A percentile compares a stretch with the other conserved stretches of the same genome.
These are phyloP conservation scores for Microcebus griseorufus DNA, from an alignment of 2,113 vertebrate species.

Conservation along the genomic window DNA sequence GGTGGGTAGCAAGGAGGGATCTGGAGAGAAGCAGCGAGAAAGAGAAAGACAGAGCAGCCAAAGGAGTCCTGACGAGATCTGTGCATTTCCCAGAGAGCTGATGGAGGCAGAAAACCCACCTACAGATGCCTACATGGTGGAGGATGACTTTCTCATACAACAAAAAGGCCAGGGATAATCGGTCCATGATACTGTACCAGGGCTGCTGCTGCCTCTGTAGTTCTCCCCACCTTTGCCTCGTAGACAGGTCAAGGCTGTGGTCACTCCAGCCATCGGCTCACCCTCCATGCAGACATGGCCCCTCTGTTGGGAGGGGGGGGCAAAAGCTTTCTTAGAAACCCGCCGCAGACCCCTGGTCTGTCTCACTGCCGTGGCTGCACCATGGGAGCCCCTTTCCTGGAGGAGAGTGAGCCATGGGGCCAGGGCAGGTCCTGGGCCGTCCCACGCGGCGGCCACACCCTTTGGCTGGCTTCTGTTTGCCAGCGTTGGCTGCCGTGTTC, in stretches of 20 bases:
- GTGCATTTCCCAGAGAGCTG: accelerated
- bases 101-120: not conserved
- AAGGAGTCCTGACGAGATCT: not conserved
- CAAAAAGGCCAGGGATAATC: not conserved
- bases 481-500: accelerated
- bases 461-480: not conserved
- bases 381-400: not conserved
- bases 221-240: not conserved
- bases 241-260: not conserved
- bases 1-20: no score
- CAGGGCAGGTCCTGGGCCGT: no score
- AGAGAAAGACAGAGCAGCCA: not conserved
- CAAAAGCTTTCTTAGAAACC: not conserved
- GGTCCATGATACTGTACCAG: not conserved
- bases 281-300: not conserved
- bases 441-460: not conserved
- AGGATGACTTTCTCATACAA: not conserved
- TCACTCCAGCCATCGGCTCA: not conserved
- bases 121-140: not conserved
- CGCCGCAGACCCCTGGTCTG: not conserved
- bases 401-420: not conserved
- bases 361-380: not conserved
- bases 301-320: not conserved
- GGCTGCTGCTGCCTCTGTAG: not conserved
- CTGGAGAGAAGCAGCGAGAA: not conserved